These are phyloP conservation scores for Crocuta crocuta DNA, from an alignment of 2,113 vertebrate genomes.

Conservation along the genomic window DNA sequence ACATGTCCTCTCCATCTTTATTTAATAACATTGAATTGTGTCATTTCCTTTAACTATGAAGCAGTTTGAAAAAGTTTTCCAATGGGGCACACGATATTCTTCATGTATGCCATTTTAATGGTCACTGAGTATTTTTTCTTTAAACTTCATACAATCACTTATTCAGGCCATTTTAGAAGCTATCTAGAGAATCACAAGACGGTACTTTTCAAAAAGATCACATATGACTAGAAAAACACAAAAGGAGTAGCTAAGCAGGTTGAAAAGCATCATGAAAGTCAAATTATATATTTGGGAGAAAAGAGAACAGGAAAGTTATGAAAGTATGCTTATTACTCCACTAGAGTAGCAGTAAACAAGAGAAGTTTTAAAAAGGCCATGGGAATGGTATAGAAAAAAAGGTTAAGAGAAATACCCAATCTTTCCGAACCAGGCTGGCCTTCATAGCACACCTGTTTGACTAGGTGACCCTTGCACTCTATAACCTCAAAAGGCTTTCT, in stretches of 20 bases:
- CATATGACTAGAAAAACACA: neutral
- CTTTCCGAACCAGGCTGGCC: neutral
- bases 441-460: neutral
- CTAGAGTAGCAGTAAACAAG: constrained; percentile 50
- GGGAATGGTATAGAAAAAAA: neutral
- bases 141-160: neutral
- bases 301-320: constrained; percentile 29
- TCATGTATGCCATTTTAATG: constrained; percentile 38
- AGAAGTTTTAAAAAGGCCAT: neutral
- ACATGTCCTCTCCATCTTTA: constrained; percentile 6
- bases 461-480: neutral
- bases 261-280: constrained; percentile 52
- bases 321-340: constrained; percentile 36
- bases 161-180: constrained; percentile 1
- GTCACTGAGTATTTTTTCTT: neutral
- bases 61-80: neutral
- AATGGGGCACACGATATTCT: neutral
- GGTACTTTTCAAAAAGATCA: constrained; percentile 19
- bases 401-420: neutral
- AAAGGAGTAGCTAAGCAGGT: neutral
- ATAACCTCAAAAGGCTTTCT: neutral
- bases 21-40: constrained; percentile 28
- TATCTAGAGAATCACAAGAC: neutral
- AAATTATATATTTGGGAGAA: constrained; percentile 19
- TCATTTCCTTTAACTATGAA: constrained; percentile 41